These are phyloP conservation scores for Thalassarche chlororhynchos DNA, from an alignment of 2,113 vertebrate genomes.

Conservation along the genomic window DNA sequence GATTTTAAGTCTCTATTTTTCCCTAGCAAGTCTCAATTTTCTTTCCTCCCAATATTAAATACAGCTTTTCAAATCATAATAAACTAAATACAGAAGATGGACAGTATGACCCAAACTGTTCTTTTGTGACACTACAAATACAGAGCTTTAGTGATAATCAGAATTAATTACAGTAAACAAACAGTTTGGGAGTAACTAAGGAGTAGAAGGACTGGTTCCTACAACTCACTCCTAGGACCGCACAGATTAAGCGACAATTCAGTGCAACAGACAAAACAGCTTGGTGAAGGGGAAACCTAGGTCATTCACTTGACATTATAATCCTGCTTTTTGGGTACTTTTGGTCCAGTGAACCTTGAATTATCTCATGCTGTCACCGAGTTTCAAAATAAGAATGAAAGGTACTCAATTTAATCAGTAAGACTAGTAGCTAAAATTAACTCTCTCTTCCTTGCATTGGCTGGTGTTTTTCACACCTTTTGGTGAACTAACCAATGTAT, in stretches of 20 bases:
- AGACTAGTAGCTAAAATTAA: neutral
- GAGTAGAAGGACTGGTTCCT: neutral
- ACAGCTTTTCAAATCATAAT: neutral
- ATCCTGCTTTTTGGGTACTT: neutral
- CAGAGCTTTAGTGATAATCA: neutral
- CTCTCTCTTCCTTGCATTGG: neutral
- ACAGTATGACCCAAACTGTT: neutral
- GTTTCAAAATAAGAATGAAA: neutral
- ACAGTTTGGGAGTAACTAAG: neutral
- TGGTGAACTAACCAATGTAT: neutral
- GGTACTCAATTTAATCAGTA: neutral
- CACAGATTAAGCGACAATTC: neutral
- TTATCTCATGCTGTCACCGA: neutral
- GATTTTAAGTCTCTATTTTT: neutral
- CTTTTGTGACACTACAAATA: neutral
- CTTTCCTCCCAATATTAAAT: neutral
- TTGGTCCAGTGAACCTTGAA: neutral
- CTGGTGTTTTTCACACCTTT: neutral
- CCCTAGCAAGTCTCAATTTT: neutral
- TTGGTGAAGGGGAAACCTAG: neutral
- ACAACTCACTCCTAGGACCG: neutral
- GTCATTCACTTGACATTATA: neutral
- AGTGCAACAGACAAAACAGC: neutral
- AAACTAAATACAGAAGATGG: neutral
- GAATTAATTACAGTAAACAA: neutral